phyloP scores from a whole-genome alignment of 2,797 vertebrate genomes.

The Tiaroga cobitis region DNA sequence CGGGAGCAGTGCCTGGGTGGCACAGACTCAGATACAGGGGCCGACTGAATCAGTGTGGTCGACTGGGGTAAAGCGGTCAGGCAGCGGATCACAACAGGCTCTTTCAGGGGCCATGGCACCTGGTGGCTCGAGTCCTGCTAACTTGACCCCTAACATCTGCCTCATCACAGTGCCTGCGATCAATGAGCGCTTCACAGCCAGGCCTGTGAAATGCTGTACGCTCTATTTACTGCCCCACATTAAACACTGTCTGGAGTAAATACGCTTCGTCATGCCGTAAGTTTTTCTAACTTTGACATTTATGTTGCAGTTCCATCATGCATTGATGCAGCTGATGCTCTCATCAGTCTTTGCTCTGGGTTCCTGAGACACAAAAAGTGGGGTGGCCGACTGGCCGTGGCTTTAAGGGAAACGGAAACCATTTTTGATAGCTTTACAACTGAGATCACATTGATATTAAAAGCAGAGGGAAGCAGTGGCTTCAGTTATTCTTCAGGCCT shows the following conservation, averaged over 20 bases:
- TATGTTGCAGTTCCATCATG: conserved; percentile 35
- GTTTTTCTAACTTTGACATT: conserved; percentile 46
- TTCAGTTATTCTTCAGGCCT: not conserved
- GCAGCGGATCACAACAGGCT: conserved; percentile 46
- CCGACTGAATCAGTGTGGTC: conserved; percentile 62
- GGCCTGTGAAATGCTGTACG: conserved; percentile 38
- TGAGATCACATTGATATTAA: conserved; percentile 11
- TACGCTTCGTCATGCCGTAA: conserved; percentile 11
- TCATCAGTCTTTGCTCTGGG: not conserved
- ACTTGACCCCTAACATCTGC: conserved; percentile 34
- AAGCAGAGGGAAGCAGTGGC: not conserved
- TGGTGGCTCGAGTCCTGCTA: conserved; percentile 49
- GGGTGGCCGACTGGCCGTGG: not conserved
- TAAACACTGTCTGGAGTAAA: conserved; percentile 43
- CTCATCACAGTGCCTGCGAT: conserved; percentile 34
- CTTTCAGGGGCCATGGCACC: conserved; percentile 62
- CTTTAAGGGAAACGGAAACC: conserved; percentile 5
- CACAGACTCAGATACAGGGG: conserved; percentile 36
- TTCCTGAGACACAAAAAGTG: conserved; percentile 9
- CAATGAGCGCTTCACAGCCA: conserved; percentile 29
- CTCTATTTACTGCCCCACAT: conserved; percentile 42
- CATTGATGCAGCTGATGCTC: not conserved
- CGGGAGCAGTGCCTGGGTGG: conserved; percentile 61
- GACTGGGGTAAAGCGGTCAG: conserved; percentile 24
- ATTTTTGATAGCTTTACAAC: conserved; percentile 21